Evolutionary conservation across 2,888 invertebrate genomes (phyloP), one percentile per base, ranked within the genome.

Genomic region (Aphidius colemani): DNA sequence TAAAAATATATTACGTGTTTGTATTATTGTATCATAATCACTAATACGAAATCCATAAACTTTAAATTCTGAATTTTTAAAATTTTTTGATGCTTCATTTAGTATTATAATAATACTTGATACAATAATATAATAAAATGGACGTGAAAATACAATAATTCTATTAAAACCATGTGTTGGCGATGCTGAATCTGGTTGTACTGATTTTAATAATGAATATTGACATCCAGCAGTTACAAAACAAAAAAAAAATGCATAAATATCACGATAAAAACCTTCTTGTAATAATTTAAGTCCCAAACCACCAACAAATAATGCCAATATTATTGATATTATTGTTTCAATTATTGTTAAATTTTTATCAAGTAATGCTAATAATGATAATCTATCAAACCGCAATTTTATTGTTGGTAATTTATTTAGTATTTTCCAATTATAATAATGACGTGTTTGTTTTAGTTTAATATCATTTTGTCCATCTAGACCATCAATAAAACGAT

Each of bases 191-290:
- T 99, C 99, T 0, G 99, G 99, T 78, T 99, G 99, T 1, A 99
- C 99, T 71, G 97, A 97, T 84, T 98, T 98, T 69, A 98, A 84
- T 70, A 98, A 84, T 0, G 96, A 97, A 83, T 98, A 99, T 83
- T 99, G 99, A 76, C 97, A 96, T 11, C 96, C 93, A 1, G 98
- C 98, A 74, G 98, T 95, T n/a, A 98, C 94, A 74, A 97, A 93
- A 84, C 98, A 98, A 83, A 99, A 96, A 78, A 96, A 86, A 81
- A 98, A 94, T 11, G 97, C 94, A 75, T 91, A 92, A 61, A 98
- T 88, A 81, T 99, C 98, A 74, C 90, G 89, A 84, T 95, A 98
- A 81, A 96, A 93, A 57, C 92, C 91, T 53, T 90, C 86, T 76
- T 92, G 91, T 7, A 98, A 85, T 43, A 97, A 88, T 67, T 90